Conservation (phyloP, 2,797 vertebrate species). For the Chelon labrosus region DNA sequence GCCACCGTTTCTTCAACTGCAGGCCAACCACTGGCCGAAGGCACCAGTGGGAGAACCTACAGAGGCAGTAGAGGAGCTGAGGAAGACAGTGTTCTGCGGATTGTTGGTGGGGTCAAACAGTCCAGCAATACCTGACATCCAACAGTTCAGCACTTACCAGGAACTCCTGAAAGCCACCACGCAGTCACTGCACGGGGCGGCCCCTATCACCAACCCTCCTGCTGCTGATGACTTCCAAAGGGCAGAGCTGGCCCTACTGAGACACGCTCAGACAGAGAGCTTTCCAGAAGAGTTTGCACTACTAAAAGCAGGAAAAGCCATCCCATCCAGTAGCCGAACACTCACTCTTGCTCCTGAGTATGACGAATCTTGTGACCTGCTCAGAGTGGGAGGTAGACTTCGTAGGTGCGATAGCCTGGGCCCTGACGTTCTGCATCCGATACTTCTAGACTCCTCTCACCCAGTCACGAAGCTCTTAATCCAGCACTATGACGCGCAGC, state of each 20-base stretch:
- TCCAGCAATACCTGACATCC: background rate
- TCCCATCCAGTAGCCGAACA: background rate
- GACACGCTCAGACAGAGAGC: constrained; percentile 3
- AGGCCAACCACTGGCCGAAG: background rate
- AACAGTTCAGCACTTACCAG: constrained; percentile 20
- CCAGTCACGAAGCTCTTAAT: constrained; percentile 14
- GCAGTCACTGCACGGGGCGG: background rate
- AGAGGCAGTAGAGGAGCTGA: background rate
- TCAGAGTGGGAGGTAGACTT: constrained; percentile 2
- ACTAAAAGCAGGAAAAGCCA: background rate
- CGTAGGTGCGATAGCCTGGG: background rate
- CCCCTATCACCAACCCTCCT: background rate
- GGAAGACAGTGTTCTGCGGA: background rate
- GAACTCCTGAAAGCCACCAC: constrained; percentile 12
- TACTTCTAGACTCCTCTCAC: constrained; percentile 15
- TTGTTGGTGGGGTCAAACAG: too few species aligned
- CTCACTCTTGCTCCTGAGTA: constrained; percentile 5
- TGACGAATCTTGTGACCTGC: background rate
- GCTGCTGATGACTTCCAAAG: constrained; percentile 1
- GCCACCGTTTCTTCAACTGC: too few species aligned
- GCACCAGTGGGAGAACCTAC: background rate
- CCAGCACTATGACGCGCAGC: constrained; percentile 4
- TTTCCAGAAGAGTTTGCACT: background rate
- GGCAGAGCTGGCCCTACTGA: constrained; percentile 3
- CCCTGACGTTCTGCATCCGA: background rate